Evolutionary conservation across 2,888 invertebrate genomes (phyloP), one percentile per base, ranked within the genome.

Genomic region (Orthosia cruda): DNA sequence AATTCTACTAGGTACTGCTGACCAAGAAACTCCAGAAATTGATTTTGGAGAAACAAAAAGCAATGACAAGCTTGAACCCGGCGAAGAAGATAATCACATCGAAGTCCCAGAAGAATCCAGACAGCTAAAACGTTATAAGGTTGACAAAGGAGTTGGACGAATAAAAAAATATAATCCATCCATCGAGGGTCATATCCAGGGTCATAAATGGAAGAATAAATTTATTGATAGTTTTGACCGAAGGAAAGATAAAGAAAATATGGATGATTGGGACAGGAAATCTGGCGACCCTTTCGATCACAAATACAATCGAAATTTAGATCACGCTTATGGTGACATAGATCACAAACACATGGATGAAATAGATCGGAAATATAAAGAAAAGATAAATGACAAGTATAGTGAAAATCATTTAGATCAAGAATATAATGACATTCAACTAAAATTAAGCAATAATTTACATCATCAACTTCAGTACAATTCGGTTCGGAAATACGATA

Each of bases 31-130:
- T 7, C 32, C 65, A 0, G 84, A 86, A 71, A 74, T 57, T 12
- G 87, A 84, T n/a, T 73, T 85, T 59, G 74, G 71, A 12, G 77
- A 77, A 20, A 20, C 69, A n/a, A 84, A 70, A 47, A 52, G n/a
- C n/a, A 55, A 40, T 66, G 5, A 62, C 1, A 81, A 71, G 54
- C 23, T 74, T 26, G 80, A 76, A 50, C 26, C 40, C 4, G 52
- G 66, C 5, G 49, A 73, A 15, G 67, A 84, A 16, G 55, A 71
- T 26, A 71, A 74, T 32, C 13, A 54, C 40, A 0, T 50, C 3
- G 57, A 54, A 58, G n/a, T 16, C 20, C 16, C n/a, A 18, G 32
- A 70, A 16, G 52, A 68, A n/a, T 20, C 64, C 7, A 71, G 13
- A 54, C 73, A 74, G 66, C 3, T 9, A 26, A 71, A 66, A 55